Conservation (phyloP, 2,797 vertebrate genomes). For the Sylvia borin region DNA sequence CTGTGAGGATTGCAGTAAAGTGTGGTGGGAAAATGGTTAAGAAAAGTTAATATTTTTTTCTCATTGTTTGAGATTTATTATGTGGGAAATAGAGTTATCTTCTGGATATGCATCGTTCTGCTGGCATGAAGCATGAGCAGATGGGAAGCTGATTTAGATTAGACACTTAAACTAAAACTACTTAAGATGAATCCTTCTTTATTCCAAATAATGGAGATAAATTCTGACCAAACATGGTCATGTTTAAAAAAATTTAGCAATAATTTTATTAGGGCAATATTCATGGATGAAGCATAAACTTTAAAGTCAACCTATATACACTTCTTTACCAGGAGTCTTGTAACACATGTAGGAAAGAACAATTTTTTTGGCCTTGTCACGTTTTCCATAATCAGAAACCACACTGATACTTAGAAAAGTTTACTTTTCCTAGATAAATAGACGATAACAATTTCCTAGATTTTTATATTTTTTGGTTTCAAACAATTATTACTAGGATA, state of each 20-base stretch:
- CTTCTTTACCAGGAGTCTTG: neutral
- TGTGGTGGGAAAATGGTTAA: neutral
- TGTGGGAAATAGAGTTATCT: neutral
- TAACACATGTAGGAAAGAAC: neutral
- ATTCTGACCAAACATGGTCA: neutral
- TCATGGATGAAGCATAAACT: neutral
- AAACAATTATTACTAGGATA: neutral
- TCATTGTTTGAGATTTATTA: neutral
- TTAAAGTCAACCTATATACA: neutral
- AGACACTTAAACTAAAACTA: neutral
- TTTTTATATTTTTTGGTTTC: neutral
- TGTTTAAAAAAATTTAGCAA: neutral
- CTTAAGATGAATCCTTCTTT: neutral
- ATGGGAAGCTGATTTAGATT: neutral
- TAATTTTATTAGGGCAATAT: neutral
- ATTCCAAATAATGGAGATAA: neutral
- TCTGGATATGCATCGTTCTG: neutral
- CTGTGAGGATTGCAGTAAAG: neutral
- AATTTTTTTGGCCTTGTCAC: neutral
- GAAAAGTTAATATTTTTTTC: neutral
- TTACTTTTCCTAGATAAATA: neutral
- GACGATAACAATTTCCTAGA: neutral
- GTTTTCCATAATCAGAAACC: neutral
- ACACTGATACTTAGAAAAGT: neutral
- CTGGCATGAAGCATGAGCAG: neutral